phyloP scores from a whole-genome alignment of 2,797 vertebrate genomes.

The Stomatorhinus walkeri region DNA sequence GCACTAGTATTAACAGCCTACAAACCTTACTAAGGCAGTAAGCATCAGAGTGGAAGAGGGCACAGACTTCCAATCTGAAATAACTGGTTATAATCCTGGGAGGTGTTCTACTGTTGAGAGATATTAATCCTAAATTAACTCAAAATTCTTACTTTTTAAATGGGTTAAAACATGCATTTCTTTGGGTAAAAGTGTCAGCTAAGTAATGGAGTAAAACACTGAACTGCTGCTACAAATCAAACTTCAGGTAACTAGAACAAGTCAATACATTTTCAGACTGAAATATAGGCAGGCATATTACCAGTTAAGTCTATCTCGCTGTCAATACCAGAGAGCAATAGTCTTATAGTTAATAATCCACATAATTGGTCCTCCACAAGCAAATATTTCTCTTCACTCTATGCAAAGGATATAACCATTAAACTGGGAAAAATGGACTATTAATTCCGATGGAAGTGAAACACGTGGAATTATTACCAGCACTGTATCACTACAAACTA shows the following conservation, averaged over 20 bases:
- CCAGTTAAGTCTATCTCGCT: background rate
- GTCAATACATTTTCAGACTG: background rate
- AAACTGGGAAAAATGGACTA: background rate
- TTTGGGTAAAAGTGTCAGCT: constrained; percentile 7
- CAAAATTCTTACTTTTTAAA: background rate
- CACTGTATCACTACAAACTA: background rate
- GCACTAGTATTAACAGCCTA: background rate
- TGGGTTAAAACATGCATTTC: background rate
- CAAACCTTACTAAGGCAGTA: background rate
- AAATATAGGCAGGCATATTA: background rate
- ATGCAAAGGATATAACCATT: background rate
- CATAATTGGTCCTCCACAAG: background rate
- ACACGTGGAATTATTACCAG: background rate
- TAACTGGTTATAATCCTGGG: background rate
- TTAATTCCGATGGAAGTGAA: background rate
- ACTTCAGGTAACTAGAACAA: background rate
- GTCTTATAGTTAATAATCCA: background rate
- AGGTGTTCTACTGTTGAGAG: background rate
- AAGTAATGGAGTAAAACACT: background rate
- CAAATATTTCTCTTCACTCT: background rate
- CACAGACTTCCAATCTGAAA: background rate
- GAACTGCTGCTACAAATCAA: background rate
- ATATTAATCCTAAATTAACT: background rate
- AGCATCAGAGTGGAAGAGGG: background rate
- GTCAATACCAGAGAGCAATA: background rate